A percentile compares a stretch with the other conserved stretches of the same genome.
These are phyloP conservation scores for Leptinotarsa lineolata DNA, from an alignment of 1,140 invertebrate species.

Conservation along the genomic window DNA sequence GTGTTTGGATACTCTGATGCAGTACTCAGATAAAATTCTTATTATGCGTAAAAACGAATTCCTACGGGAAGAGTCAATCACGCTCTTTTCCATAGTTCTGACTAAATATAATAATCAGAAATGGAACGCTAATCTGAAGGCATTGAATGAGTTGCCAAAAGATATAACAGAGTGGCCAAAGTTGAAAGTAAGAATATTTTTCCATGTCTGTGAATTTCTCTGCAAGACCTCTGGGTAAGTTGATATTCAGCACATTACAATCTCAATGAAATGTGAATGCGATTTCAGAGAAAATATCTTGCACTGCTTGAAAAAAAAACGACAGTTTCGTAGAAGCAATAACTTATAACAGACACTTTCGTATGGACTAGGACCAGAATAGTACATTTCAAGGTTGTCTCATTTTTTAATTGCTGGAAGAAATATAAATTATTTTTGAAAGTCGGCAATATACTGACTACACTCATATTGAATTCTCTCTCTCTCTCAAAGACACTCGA, in stretches of 20 bases:
- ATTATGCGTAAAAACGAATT: background rate
- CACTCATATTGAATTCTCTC: no score
- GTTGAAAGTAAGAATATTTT: background rate
- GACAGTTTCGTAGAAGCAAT: no score
- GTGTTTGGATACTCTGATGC: no score
- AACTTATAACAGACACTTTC: no score
- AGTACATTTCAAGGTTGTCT: no score
- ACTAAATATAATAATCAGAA: background rate
- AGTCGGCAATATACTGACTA: no score
- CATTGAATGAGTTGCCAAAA: slow-evolving; percentile 10
- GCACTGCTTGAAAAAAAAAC: background rate
- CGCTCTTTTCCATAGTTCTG: slow-evolving; percentile 8
- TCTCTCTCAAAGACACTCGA: no score
- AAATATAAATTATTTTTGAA: no score
- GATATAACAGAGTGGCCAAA: slow-evolving; percentile 12
- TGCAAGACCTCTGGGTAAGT: slow-evolving; percentile 20
- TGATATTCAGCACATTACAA: background rate
- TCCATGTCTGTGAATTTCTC: slow-evolving; percentile 10
- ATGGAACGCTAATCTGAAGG: background rate
- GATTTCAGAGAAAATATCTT: background rate
- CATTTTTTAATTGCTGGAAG: no score
- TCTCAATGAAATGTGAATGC: background rate
- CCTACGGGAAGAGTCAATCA: slow-evolving; percentile 3
- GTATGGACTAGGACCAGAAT: no score
- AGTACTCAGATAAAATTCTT: background rate